phyloP scores from a whole-genome alignment of 2,113 vertebrate species.

The Psettodes erumei region DNA sequence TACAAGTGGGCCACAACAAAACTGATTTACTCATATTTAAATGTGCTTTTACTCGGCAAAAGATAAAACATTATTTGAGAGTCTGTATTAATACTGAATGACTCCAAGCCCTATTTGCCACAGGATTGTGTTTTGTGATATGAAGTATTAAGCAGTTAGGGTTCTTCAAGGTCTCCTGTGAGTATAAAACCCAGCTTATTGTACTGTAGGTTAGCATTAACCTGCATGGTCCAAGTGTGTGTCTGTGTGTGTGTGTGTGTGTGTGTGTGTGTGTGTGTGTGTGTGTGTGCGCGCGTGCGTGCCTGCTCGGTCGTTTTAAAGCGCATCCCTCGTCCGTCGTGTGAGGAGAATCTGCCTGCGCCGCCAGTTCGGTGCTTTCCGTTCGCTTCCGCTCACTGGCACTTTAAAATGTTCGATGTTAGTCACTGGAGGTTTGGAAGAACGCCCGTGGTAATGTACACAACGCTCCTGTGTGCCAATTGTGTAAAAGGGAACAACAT shows the following conservation, averaged over 20 bases:
- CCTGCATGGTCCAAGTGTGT: conserved; percentile 30
- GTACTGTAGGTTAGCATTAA: conserved; percentile 44
- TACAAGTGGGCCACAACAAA: conserved; percentile 11
- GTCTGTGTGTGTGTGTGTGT: not conserved
- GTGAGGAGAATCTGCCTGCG: conserved; percentile 37
- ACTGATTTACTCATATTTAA: conserved; percentile 6
- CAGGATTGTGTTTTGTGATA: conserved; percentile 21
- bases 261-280: conserved; percentile 21
- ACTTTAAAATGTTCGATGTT: conserved; percentile 76
- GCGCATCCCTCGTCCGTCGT: conserved; percentile 13
- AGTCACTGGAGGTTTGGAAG: conserved; percentile 21
- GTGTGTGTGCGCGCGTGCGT: not conserved
- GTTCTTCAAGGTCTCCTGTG: conserved; percentile 23
- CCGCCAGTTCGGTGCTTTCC: conserved; percentile 61
- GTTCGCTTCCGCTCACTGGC: conserved; percentile 71
- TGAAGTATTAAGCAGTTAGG: conserved; percentile 34
- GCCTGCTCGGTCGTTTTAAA: conserved; percentile 16
- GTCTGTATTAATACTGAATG: not conserved
- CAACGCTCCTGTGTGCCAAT: conserved; percentile 35
- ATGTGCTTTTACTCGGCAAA: conserved; percentile 25
- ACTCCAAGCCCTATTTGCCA: not conserved
- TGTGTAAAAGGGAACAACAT: conserved; percentile 42
- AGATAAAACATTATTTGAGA: conserved; percentile 9
- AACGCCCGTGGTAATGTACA: conserved; percentile 11
- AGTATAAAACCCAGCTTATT: conserved; percentile 21